Percentiles rank a stretch among this genome's conserved stretches.
Evolutionary conservation across 2,888 invertebrate genomes (phyloP).

Genomic region (Coelinius sp.): DNA sequence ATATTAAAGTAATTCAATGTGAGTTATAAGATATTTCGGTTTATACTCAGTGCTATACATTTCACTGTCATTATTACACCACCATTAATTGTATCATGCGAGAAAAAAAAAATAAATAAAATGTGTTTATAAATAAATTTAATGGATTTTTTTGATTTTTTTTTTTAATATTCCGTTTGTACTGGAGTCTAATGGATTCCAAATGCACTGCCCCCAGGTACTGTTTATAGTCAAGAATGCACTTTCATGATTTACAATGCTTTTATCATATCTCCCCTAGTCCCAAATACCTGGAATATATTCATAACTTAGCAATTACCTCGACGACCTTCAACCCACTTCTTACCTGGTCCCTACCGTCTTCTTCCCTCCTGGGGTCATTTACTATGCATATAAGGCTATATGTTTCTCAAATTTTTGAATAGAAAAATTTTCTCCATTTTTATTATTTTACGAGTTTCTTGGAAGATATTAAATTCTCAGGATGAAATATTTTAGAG

Average conservation of each 20-base stretch:
- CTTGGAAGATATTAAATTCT: neutral
- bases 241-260: neutral
- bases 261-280: neutral
- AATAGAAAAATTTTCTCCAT: no score
- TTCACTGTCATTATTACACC: slow-evolving; percentile 67
- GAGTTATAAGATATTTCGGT: slow-evolving; percentile 66
- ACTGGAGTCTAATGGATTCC: no score
- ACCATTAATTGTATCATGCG: slow-evolving; percentile 43
- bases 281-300: neutral
- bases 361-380: neutral
- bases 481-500: neutral
- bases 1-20: slow-evolving; percentile 42
- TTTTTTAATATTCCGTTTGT: neutral
- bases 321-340: neutral
- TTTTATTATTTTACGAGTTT: neutral
- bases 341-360: neutral
- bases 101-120: slow-evolving; percentile 38
- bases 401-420: neutral
- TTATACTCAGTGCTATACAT: slow-evolving; percentile 69
- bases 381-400: neutral
- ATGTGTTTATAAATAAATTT: slow-evolving; percentile 41
- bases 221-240: neutral
- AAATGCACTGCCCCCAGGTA: no score
- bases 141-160: neutral
- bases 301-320: neutral